Conservation (phyloP, 2,797 vertebrate genomes). For the Sus cebifrons region DNA sequence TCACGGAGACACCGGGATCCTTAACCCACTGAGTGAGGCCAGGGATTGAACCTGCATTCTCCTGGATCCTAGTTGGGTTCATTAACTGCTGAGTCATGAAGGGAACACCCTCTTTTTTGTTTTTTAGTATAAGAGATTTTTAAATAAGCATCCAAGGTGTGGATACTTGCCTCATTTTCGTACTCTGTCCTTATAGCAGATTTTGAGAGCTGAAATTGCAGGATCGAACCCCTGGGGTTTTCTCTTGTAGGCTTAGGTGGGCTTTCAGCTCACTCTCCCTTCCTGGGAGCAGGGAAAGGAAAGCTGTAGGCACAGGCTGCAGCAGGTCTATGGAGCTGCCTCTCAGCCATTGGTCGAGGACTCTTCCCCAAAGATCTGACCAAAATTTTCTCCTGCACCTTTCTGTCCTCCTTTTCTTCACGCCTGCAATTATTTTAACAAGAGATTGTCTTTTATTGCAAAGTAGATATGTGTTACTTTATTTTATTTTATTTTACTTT, state of each 20-base stretch:
- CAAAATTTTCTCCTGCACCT: neutral
- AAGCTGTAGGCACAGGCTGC: neutral
- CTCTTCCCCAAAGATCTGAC: neutral
- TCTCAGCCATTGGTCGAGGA: neutral
- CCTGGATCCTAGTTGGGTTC: too few species aligned
- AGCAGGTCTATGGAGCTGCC: neutral
- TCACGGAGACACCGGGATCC: too few species aligned
- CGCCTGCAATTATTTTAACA: neutral
- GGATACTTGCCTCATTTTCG: neutral
- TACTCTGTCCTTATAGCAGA: neutral
- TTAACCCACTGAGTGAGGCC: too few species aligned
- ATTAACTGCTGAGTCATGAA: too few species aligned
- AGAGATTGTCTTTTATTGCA: neutral
- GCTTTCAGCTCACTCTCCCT: neutral
- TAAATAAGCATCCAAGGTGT: neutral
- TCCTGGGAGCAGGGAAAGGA: neutral
- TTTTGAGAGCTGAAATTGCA: neutral
- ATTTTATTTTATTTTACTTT: too few species aligned
- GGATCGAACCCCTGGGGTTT: neutral
- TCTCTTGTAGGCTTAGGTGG: neutral
- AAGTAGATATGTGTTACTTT: neutral
- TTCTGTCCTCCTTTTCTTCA: neutral
- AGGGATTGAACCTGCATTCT: too few species aligned
- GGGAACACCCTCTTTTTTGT: too few species aligned
- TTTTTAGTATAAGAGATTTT: neutral